Base-by-base conservation (phyloP, 2,113 vertebrate genomes). In the Myrmophylax atrothorax region DNA sequence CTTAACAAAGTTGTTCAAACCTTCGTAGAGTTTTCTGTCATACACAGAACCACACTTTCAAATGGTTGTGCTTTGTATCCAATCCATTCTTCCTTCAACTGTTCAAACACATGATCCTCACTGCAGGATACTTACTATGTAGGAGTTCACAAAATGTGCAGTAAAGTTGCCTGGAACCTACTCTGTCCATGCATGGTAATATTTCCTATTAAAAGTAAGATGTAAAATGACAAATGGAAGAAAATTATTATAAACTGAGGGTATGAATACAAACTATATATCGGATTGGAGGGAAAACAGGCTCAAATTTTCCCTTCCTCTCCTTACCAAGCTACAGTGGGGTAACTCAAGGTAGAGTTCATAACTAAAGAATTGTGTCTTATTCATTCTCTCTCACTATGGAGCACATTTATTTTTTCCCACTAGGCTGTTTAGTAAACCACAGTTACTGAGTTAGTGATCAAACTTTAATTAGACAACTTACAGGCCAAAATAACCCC, bases 401-500 rank as follows among this genome's bases (percentile, higher is more conserved):
- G 59, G 69, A 85, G 68, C 29, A 38, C 23, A 55, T 73, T 75
- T 72, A 9, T 66, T 83, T 79, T 78, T 91, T 29, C 62, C 77
- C 63, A 72, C 55, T 59, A 24, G 52, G 74, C 69, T 90, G 13
- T 59, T 89, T 40, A 94, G 50, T 66, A 92, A 91, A 75, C 80
- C 73, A 66, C 59, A 94, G 72, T 87, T 89, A 92, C 47, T 76
- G 44, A 81, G 29, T 88, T 77, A 95, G n/a, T 35, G 50, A 93
- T 94, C 70, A 92, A 90, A 77, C 28, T 52, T 76, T 93, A 93
- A 90, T 95, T 92, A 85, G 70, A 91, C 95, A 81, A 89, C 47
- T 89, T 87, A 56, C 26, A 67, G 89, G 67, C 69, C 77, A 83
- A 75, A 95, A 94, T 73, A 90, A 73, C 49, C 70, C 9, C 46